Evolutionary conservation across 2,888 invertebrate genomes (phyloP).

Genomic region (Maniola hyperantus): DNA sequence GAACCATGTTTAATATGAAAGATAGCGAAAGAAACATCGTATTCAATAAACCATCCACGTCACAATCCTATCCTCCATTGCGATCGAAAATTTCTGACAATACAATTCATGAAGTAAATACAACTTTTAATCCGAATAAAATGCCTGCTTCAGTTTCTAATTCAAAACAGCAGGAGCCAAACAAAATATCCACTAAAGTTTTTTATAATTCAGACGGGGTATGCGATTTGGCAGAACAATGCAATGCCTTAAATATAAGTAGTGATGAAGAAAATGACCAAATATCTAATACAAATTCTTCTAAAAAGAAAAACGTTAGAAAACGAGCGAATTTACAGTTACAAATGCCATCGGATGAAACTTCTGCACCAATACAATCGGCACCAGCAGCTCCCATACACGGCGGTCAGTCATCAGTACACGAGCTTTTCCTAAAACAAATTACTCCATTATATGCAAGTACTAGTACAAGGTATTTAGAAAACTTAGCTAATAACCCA

Average conservation of each 20-base stretch:
- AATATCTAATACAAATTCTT: constrained; percentile 16
- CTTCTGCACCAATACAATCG: constrained; percentile 37
- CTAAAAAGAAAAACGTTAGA: constrained; percentile 60
- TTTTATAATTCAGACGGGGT: constrained; percentile 2
- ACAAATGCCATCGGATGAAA: constrained; percentile 48
- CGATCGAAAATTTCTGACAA: constrained; percentile 1
- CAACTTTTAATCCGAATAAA: background rate
- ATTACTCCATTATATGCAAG: constrained; percentile 60
- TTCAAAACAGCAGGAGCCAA: background rate
- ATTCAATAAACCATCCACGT: constrained; percentile 37
- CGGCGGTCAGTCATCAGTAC: constrained; percentile 46
- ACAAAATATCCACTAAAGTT: background rate
- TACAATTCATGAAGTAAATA: constrained; percentile 2
- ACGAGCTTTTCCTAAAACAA: constrained; percentile 59
- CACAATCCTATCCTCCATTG: constrained; percentile 25
- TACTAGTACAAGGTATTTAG: constrained; percentile 64
- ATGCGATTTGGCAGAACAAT: constrained; percentile 18
- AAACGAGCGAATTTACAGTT: constrained; percentile 59
- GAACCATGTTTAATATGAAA: constrained; percentile 7
- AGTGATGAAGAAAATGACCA: constrained; percentile 6
- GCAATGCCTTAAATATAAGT: constrained; percentile 28
- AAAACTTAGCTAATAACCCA: constrained; percentile 67
- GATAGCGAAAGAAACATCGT: constrained; percentile 27
- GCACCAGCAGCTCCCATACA: constrained; percentile 42
- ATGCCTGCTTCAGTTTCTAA: constrained; percentile 1